Evolutionary conservation across 2,888 invertebrate species (phyloP), one percentile per base, ranked within the genome.

Genomic region (Anodontia alba): DNA sequence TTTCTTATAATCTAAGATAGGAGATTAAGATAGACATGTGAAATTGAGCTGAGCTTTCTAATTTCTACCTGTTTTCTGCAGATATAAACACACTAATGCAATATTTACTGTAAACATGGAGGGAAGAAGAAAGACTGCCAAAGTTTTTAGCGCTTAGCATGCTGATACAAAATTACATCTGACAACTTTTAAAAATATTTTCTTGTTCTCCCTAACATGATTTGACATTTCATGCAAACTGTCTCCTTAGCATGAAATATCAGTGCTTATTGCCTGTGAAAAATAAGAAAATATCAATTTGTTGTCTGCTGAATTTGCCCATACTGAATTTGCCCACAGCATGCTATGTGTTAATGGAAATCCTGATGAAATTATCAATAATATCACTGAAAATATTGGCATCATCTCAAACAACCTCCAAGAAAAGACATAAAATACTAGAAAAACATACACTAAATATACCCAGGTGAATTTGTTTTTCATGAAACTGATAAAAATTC

Each of bases 291-390:
- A n/a, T n/a, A n/a, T n/a, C n/a, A n/a, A n/a, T n/a, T n/a, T n/a
- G n/a, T n/a, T n/a, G n/a, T n/a, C n/a, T n/a, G n/a, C n/a, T n/a
- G n/a, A n/a, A n/a, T n/a, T n/a, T n/a, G n/a, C n/a, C n/a, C n/a
- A n/a, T n/a, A n/a, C n/a, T n/a, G n/a, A n/a, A n/a, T n/a, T n/a
- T n/a, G n/a, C n/a, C n/a, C n/a, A n/a, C n/a, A n/a, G n/a, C n/a
- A n/a, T n/a, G n/a, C n/a, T n/a, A n/a, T n/a, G n/a, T n/a, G n/a
- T n/a, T n/a, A 62, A 62, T 62, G 62, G 62, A 62, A 62, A 29
- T 17, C 33, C 1, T 62, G 62, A 62, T 62, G 62, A 62, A 62
- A 62, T 62, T 62, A 62, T 62, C 62, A 62, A 20, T 29, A 31
- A 20, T 62, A 62, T 31, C 33, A 12, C 10, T 33, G 33, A 29